Percentiles rank a stretch among this genome's conserved stretches.
These are phyloP conservation scores for Melieria crassipennis DNA, from an alignment of 2,888 invertebrate species.

Conservation along the genomic window DNA sequence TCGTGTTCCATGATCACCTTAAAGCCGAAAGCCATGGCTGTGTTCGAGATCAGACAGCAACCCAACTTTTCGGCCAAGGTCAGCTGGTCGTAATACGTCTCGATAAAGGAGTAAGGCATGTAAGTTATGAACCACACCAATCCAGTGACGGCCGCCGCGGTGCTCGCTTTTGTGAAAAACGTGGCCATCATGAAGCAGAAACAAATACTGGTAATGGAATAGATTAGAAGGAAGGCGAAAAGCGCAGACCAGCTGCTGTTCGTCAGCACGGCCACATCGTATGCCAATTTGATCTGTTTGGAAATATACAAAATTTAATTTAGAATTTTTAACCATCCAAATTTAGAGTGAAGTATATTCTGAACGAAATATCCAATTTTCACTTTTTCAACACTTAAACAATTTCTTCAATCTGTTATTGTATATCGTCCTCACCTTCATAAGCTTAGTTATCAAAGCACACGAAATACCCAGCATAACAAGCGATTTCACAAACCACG, in stretches of 20 bases:
- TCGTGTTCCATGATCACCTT: constrained; percentile 75
- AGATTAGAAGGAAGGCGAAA: constrained; percentile 77
- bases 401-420: not conserved
- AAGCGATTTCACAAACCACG: constrained; percentile 85
- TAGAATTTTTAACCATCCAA: not conserved
- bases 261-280: constrained; percentile 73
- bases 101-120: constrained; percentile 76
- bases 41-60: constrained; percentile 77
- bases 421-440: constrained; percentile 67
- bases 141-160: constrained; percentile 80
- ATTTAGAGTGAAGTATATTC: not conserved
- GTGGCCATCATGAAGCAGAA: constrained; percentile 84
- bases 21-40: constrained; percentile 83
- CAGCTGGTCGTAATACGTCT: constrained; percentile 74
- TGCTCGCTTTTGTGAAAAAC: constrained; percentile 83
- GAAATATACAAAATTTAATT: constrained; percentile 32
- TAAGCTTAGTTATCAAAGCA: constrained; percentile 68
- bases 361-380: not conserved
- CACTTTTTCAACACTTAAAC: too few species aligned
- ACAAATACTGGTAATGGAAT: constrained; percentile 75
- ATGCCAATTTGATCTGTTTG: constrained; percentile 68
- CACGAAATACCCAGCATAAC: constrained; percentile 73
- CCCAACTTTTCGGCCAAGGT: constrained; percentile 71
- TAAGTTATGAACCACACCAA: constrained; percentile 80
- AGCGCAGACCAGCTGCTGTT: constrained; percentile 74